Percentiles rank a stretch among this genome's conserved stretches.
Conservation (phyloP, 2,888 invertebrate genomes). For the Nipponacmea schrenckii region DNA sequence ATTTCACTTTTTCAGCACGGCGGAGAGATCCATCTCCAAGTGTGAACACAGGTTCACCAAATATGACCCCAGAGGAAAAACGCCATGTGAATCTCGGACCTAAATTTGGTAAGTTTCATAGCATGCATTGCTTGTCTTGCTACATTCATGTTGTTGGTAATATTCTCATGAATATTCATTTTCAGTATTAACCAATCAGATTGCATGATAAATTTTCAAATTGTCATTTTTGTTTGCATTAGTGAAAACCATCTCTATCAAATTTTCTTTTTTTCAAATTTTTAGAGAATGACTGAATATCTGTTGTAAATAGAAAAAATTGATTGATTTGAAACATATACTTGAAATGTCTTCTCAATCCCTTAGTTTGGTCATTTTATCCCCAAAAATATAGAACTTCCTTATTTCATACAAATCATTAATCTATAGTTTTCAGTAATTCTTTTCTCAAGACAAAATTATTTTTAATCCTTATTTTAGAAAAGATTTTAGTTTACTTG, state of each 20-base stretch:
- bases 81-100: slow-evolving; percentile 62
- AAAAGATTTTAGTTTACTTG: no score
- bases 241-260: neutral
- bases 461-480: no score
- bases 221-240: neutral
- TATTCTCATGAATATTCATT: slow-evolving; percentile 7
- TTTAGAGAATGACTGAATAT: no score
- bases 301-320: no score
- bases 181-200: neutral
- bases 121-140: neutral
- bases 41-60: slow-evolving; percentile 75
- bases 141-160: neutral
- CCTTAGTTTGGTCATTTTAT: no score
- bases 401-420: no score
- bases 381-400: no score
- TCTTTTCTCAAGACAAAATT: no score
- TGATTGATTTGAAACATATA: no score
- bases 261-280: no score
- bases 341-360: no score
- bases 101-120: slow-evolving; percentile 68
- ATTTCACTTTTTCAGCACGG: slow-evolving; percentile 67
- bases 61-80: slow-evolving; percentile 46
- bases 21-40: slow-evolving; percentile 93
- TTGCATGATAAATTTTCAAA: slow-evolving; percentile 1
- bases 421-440: no score